Conservation (phyloP, 2,888 invertebrate species). For the Congeria kusceri region DNA sequence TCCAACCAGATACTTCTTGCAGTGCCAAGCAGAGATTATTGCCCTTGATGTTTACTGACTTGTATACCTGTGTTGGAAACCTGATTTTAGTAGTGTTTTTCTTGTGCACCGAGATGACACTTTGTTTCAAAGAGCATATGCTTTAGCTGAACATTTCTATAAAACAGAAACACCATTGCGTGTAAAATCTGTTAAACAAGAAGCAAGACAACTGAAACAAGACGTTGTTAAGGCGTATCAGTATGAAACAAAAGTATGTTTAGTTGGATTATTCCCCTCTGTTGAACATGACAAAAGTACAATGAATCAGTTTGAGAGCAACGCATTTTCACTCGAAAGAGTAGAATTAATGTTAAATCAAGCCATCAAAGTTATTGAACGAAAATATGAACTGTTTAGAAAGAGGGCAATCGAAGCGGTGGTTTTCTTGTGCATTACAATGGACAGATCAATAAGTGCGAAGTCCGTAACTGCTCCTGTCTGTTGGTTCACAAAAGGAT, state of each 20-base stretch:
- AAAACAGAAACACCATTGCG: background rate
- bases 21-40: conserved; percentile 23
- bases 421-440: conserved; percentile 24
- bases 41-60: conserved; percentile 15
- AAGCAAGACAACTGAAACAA: conserved; percentile 2
- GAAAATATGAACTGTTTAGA: background rate
- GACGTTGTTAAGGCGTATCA: background rate
- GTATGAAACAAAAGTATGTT: background rate
- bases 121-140: conserved; percentile 9
- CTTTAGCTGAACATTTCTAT: conserved; percentile 5
- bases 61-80: conserved; percentile 19
- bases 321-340: background rate
- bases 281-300: background rate
- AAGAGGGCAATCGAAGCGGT: conserved; percentile 21
- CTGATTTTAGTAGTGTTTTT: conserved; percentile 6
- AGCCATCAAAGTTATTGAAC: background rate
- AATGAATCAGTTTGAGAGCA: background rate
- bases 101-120: conserved; percentile 1
- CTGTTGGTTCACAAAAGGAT: conserved; percentile 22
- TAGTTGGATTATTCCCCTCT: conserved; percentile 16
- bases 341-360: background rate
- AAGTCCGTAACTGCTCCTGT: conserved; percentile 5
- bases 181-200: background rate
- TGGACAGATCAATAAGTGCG: conserved; percentile 9
- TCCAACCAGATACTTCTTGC: conserved; percentile 19